A percentile compares a stretch with the other conserved stretches of the same genome.
phyloP scores from a whole-genome alignment of 2,113 vertebrate genomes.

The Nettapus auritus region DNA sequence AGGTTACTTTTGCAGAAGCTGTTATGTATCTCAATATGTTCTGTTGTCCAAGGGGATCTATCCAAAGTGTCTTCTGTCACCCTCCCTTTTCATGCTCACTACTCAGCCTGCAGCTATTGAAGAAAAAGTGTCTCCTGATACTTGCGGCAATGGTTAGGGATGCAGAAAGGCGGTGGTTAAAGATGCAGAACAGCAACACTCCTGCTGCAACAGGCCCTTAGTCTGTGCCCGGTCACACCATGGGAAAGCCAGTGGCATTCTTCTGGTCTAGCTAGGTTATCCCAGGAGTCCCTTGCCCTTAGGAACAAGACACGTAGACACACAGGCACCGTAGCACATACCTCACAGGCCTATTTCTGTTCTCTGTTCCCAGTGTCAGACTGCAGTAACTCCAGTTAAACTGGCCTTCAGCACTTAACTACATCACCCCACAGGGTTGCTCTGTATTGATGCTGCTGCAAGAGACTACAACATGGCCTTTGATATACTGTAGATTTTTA shows the following conservation, averaged over 20 bases:
- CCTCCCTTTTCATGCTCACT: background rate
- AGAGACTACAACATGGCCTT: background rate
- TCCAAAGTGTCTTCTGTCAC: background rate
- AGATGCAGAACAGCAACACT: fast-evolving
- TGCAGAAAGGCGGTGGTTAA: background rate
- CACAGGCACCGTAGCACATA: fast-evolving
- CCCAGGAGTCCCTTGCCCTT: background rate
- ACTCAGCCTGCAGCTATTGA: background rate
- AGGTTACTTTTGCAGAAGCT: background rate
- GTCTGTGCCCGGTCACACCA: background rate
- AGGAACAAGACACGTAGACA: background rate
- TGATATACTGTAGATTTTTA: background rate
- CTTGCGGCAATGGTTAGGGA: fast-evolving
- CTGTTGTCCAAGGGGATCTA: background rate
- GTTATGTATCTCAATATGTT: background rate
- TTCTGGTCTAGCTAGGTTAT: background rate
- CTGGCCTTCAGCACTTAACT: background rate
- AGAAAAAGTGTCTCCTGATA: background rate
- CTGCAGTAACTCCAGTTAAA: background rate
- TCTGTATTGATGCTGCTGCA: background rate
- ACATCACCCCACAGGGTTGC: background rate
- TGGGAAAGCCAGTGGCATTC: background rate
- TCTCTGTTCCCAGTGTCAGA: background rate
- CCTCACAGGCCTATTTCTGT: background rate
- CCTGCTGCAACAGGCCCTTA: background rate